phyloP scores from a whole-genome alignment of 2,113 vertebrate genomes.

The Danio rerio region GRCz12tu NC_133190.1:40658501-40659000 shows the following conservation, averaged over 20 bases:
- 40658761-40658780: too few species aligned
- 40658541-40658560: accelerated
- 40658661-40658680: constrained; percentile 47
- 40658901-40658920: constrained; percentile 51
- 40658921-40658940: constrained; percentile 58
- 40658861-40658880: too few species aligned
- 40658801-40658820: too few species aligned
- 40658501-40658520: background rate
- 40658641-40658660: constrained; percentile 47
- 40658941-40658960: too few species aligned
- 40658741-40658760: background rate
- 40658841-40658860: too few species aligned
- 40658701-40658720: background rate
- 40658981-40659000: constrained; percentile 48
- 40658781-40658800: too few species aligned
- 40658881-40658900: constrained; percentile 41
- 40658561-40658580: constrained; percentile 37
- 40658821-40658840: too few species aligned
- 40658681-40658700: background rate
- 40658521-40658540: background rate
- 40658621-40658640: background rate
- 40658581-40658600: too few species aligned
- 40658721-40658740: too few species aligned
- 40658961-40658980: constrained; percentile 31
- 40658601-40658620: too few species aligned